Conservation (phyloP, 2,113 vertebrate genomes). For the Laticauda colubrina region DNA sequence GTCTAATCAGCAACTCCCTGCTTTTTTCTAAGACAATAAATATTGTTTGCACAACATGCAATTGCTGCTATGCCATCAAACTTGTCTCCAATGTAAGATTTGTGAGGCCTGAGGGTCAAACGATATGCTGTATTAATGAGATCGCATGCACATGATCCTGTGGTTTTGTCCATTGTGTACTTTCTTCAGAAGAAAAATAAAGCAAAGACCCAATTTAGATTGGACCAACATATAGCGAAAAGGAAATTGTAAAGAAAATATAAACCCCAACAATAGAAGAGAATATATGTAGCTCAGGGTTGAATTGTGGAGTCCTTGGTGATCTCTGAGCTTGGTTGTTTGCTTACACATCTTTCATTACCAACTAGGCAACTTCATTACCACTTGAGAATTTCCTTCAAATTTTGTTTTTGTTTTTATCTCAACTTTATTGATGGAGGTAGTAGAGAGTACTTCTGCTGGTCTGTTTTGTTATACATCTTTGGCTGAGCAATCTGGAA, state of each 20-base stretch:
- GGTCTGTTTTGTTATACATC: neutral
- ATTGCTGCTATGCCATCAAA: neutral
- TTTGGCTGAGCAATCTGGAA: neutral
- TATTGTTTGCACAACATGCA: constrained; percentile 3
- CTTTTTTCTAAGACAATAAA: constrained; percentile 40
- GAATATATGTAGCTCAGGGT: neutral
- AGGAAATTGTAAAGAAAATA: neutral
- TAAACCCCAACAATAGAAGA: neutral
- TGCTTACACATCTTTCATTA: neutral
- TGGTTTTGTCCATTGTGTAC: neutral
- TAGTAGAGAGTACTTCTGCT: neutral
- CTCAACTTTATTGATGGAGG: neutral
- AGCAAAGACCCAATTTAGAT: neutral
- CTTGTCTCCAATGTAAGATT: neutral
- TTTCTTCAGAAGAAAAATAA: neutral
- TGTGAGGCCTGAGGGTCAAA: constrained; percentile 1
- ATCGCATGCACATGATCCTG: neutral
- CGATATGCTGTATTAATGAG: neutral
- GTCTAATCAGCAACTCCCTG: constrained; percentile 47
- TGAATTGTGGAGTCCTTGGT: neutral
- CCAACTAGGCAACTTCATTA: neutral
- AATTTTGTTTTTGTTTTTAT: neutral
- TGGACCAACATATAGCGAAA: neutral
- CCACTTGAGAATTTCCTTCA: neutral
- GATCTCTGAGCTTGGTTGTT: neutral